Evolutionary conservation across 2,797 vertebrate species (phyloP).

Genomic region (Rhadinocentrus ornatus): DNA sequence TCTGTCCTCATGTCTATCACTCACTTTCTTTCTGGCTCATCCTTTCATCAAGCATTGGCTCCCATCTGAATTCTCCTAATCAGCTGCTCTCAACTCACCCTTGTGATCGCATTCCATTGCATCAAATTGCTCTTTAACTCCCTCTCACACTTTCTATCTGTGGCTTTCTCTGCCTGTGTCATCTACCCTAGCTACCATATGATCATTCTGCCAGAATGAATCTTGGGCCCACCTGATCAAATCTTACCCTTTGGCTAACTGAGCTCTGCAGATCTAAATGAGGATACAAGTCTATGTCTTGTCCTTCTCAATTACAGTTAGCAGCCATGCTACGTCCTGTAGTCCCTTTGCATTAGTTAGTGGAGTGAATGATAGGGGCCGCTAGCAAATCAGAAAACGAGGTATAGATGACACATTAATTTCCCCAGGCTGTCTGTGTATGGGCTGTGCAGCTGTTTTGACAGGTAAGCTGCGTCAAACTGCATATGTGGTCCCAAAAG

Average conservation of each 20-base stretch:
- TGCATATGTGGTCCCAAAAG: constrained; percentile 30
- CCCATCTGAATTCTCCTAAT: constrained; percentile 80
- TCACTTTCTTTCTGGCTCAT: constrained; percentile 63
- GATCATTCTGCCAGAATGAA: constrained; percentile 67
- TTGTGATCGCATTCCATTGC: constrained; percentile 75
- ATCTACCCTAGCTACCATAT: constrained; percentile 51
- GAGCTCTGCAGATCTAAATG: constrained; percentile 48
- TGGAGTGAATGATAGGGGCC: constrained; percentile 58
- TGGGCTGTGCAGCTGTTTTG: constrained; percentile 45
- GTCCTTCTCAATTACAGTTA: constrained; percentile 70
- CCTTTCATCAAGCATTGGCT: constrained; percentile 74
- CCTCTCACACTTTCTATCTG: constrained; percentile 10
- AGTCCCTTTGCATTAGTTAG: constrained; percentile 60
- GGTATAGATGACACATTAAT: constrained; percentile 56
- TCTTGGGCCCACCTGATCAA: constrained; percentile 63
- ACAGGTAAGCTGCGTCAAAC: constrained; percentile 48
- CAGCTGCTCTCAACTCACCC: constrained; percentile 73
- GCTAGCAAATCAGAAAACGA: constrained; percentile 69
- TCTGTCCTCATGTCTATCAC: constrained; percentile 54
- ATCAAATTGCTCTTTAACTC: constrained; percentile 41
- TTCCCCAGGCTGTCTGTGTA: constrained; percentile 51
- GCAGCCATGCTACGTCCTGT: constrained; percentile 57
- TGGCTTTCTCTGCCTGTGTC: constrained; percentile 28
- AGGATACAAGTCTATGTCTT: constrained; percentile 52
- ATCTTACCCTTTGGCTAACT: constrained; percentile 63